phyloP scores from a whole-genome alignment of 2,888 invertebrate genomes.

The Rhingia rostrata region DNA sequence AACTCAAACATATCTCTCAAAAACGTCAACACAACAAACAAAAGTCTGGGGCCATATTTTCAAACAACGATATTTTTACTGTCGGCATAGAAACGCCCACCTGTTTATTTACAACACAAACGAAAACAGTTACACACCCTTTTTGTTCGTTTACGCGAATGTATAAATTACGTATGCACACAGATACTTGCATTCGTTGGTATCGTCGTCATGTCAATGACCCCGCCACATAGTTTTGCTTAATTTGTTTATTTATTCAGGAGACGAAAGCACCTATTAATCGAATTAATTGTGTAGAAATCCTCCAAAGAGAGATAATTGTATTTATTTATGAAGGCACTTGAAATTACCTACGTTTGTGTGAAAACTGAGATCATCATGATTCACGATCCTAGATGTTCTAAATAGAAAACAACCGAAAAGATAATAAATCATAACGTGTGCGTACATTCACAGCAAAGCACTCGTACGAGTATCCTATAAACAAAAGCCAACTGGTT shows the following conservation, averaged over 20 bases:
- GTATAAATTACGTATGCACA: conserved; percentile 18
- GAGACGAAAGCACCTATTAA: neutral
- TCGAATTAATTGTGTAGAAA: conserved; percentile 22
- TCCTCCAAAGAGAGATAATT: neutral
- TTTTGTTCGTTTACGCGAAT: neutral
- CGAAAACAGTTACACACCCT: conserved; percentile 18
- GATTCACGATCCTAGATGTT: conserved; percentile 4
- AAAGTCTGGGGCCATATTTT: neutral
- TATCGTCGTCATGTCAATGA: conserved; percentile 30
- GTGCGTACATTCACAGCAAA: conserved; percentile 31
- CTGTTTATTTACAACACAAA: conserved; percentile 23
- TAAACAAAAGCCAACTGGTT: conserved; percentile 20
- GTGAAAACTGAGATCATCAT: conserved; percentile 33
- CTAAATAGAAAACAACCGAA: conserved; percentile 4
- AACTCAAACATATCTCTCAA: neutral
- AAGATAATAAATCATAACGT: neutral
- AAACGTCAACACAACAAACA: neutral
- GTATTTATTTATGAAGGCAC: conserved; percentile 24
- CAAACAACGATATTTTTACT: neutral
- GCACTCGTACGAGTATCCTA: conserved; percentile 10
- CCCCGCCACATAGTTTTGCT: conserved; percentile 5
- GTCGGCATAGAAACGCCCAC: conserved; percentile 23
- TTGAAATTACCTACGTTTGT: neutral
- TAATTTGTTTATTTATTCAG: neutral
- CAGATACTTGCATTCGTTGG: conserved; percentile 9